phyloP scores from a whole-genome alignment of 1,140 invertebrate genomes.

The Conopomorpha cramerella region DNA sequence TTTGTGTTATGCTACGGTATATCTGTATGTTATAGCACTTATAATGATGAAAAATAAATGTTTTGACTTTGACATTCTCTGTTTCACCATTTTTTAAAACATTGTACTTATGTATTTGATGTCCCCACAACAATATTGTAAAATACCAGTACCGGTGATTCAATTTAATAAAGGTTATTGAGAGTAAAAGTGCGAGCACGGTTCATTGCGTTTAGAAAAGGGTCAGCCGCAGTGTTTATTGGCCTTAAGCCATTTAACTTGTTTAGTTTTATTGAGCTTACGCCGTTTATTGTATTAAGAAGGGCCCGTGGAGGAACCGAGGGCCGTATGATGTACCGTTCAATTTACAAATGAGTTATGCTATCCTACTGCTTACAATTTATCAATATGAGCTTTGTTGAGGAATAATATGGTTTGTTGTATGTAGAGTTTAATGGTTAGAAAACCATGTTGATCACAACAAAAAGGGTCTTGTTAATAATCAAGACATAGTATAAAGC shows the following conservation, averaged over 20 bases:
- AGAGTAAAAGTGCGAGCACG: slow-evolving; percentile 19
- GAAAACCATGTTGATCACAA: background rate
- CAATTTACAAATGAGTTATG: slow-evolving; percentile 18
- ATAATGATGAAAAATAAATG: no score
- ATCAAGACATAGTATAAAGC: no score
- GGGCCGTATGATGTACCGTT: slow-evolving; percentile 28
- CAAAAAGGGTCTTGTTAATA: no score
- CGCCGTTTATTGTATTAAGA: slow-evolving; percentile 48
- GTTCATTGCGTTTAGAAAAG: slow-evolving; percentile 18
- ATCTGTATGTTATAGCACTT: no score
- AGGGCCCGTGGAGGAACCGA: slow-evolving; percentile 23
- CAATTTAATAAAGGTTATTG: slow-evolving; percentile 8
- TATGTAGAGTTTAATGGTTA: background rate
- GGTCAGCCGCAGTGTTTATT: slow-evolving; percentile 32
- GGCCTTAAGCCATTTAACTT: slow-evolving; percentile 37
- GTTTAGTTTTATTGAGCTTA: slow-evolving; percentile 46
- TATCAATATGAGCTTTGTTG: no score
- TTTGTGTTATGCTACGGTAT: no score
- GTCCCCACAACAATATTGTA: background rate
- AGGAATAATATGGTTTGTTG: no score
- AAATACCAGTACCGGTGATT: background rate
- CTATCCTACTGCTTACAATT: no score
- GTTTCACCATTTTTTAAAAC: no score
- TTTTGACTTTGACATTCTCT: no score
- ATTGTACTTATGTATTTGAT: background rate